Evolutionary conservation across 2,888 invertebrate genomes (phyloP).

Genomic region (Unio pictorum): DNA sequence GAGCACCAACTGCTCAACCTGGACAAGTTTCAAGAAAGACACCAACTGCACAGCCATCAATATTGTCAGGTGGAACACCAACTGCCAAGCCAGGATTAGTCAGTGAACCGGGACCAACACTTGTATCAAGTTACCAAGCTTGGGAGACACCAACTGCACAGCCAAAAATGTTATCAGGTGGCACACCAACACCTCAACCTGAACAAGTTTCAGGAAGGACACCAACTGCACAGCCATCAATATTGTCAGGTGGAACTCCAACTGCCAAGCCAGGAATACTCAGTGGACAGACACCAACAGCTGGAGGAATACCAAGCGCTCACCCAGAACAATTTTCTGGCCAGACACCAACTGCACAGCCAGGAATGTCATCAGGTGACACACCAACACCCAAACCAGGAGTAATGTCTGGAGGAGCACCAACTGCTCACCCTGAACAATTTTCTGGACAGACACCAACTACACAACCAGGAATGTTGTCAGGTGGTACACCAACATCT

Average conservation of each 20-base stretch:
- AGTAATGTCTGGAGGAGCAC: conserved; percentile 19
- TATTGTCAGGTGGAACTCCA: conserved; percentile 13
- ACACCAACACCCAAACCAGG: conserved; percentile 29
- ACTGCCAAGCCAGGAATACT: conserved; percentile 11
- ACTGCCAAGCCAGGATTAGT: conserved; percentile 17
- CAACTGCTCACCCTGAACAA: conserved; percentile 23
- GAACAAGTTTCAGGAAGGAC: conserved; percentile 4
- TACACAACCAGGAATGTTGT: neutral
- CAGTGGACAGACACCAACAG: conserved; percentile 18
- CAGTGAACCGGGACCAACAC: conserved; percentile 4
- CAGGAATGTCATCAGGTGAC: conserved; percentile 4
- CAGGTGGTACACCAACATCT: conserved; percentile 3
- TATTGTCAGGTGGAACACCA: conserved; percentile 7
- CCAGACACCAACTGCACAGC: conserved; percentile 15
- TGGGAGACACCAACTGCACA: too few relatives aligned
- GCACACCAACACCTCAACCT: neutral
- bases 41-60: too few relatives aligned
- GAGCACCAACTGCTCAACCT: too few relatives aligned
- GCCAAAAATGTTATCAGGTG: too few relatives aligned
- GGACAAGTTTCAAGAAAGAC: too few relatives aligned
- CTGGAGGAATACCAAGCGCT: conserved; percentile 20
- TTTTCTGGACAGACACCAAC: conserved; percentile 9
- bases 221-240: conserved; percentile 34
- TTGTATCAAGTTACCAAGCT: conserved; percentile 6
- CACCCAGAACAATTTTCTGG: conserved; percentile 14